A percentile compares a stretch with the other conserved stretches of the same genome.
phyloP scores from a whole-genome alignment of 2,888 invertebrate species.

The Polyommatus icarus region DNA sequence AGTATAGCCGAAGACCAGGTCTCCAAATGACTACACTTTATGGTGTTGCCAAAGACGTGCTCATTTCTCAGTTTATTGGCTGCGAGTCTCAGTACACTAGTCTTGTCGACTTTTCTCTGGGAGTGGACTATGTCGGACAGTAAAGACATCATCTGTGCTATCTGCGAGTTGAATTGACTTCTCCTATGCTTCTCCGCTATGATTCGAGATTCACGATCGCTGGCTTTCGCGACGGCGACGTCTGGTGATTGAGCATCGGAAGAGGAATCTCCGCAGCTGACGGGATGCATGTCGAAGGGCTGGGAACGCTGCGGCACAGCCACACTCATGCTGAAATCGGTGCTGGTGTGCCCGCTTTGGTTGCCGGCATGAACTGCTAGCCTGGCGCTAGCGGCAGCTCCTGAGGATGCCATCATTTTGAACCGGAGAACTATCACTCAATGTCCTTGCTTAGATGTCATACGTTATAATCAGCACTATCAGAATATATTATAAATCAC shows the following conservation, averaged over 20 bases:
- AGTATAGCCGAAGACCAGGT: conserved; percentile 81
- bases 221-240: conserved; percentile 75
- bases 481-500: conserved; percentile 40
- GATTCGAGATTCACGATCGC: conserved; percentile 90
- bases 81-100: conserved; percentile 91
- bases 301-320: conserved; percentile 51
- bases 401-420: conserved; percentile 61
- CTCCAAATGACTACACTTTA: conserved; percentile 71
- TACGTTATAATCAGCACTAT: conserved; percentile 40
- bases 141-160: conserved; percentile 89
- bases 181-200: conserved; percentile 94
- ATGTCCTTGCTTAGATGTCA: conserved; percentile 44
- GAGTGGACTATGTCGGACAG: conserved; percentile 92
- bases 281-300: conserved; percentile 52
- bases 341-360: conserved; percentile 51
- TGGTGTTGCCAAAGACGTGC: conserved; percentile 82
- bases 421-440: conserved; percentile 32
- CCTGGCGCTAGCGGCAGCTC: conserved; percentile 52
- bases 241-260: conserved; percentile 72
- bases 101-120: conserved; percentile 93
- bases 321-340: conserved; percentile 57
- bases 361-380: conserved; percentile 53
- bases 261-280: conserved; percentile 67
- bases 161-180: conserved; percentile 92
- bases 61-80: conserved; percentile 92